Percentiles rank a stretch among this genome's conserved stretches.
phyloP scores from a whole-genome alignment of 2,113 vertebrate genomes.

The Halichoerus grypus region DNA sequence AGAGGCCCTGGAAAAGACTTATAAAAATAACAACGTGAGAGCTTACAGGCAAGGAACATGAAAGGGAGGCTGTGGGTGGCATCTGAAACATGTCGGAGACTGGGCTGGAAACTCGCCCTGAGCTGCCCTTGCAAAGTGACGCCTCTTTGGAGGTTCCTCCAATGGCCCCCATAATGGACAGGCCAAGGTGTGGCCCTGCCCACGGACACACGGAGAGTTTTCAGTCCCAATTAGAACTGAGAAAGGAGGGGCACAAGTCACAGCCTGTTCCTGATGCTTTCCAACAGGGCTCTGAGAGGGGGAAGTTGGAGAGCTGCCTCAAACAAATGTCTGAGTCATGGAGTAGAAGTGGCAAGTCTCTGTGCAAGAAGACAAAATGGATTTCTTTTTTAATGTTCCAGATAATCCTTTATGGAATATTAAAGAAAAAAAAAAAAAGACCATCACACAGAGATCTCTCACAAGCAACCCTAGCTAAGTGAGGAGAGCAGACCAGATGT shows the following conservation, averaged over 20 bases:
- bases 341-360: background rate
- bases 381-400: background rate
- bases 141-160: background rate
- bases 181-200: rapidly evolving
- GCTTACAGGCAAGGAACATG: background rate
- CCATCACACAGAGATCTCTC: background rate
- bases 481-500: background rate
- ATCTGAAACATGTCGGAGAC: background rate
- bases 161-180: rapidly evolving
- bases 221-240: background rate
- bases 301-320: background rate
- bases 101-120: background rate
- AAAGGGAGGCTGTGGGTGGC: background rate
- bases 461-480: background rate
- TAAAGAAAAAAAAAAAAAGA: background rate
- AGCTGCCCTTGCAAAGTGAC: background rate
- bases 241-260: background rate
- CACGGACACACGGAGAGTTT: background rate
- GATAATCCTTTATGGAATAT: background rate
- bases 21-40: constrained; percentile 1
- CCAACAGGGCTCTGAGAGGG: background rate
- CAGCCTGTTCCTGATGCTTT: background rate
- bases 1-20: constrained; percentile 42
- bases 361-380: background rate
- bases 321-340: rapidly evolving